Base-by-base conservation (phyloP, 2,888 invertebrate genomes). In the Chrysolina oricalcia region DNA sequence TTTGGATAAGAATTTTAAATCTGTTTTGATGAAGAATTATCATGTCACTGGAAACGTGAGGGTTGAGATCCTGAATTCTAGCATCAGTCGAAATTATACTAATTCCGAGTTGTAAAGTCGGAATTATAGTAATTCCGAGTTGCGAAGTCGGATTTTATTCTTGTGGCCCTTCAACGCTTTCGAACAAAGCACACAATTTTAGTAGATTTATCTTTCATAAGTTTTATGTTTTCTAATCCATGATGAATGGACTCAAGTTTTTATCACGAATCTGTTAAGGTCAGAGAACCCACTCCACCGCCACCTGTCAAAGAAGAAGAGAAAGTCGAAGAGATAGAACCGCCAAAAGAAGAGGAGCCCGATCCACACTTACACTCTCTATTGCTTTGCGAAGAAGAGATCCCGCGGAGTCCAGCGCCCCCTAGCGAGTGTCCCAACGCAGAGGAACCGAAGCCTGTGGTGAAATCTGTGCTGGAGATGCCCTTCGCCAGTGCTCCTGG, bases 361-460 rank as follows among this genome's bases (percentile, higher is more conserved):
- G 95, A 95, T 87, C 92, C 93, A 80, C 91, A 92, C 81, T 81
- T 88, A 40, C 92, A 93, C 80, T 95, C 95, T 71, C 89, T 96
- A 77, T 87, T 97, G 80, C 89, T 96, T 13, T 97, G 97, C 87
- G 96, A 96, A 87, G 97, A 97, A 89, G 96, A 96, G 35, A 96
- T 97, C 85, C 97, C 97, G 0, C 95, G 96, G 23, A 96, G 96
- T 86, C 97, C 97, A 5, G 94, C 95, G 63, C 94, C 95, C 0
- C 92, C 92, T 64, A 87, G 87, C 43, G 91, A 87, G 76, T 77
- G 80, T 15, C 73, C 69, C 8, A 35, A n/a, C 35, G 59, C 76
- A 23, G 72, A 74, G 8, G 81, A 81, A 46, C 41, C 90, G 2
- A 91, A 92, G 80, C 90, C 91, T 75, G 17, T 10, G 6, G 88